Base-by-base conservation (phyloP, 37 sponge, comb jelly and placozoan genomes). In the Hormiphora californensis region DNA sequence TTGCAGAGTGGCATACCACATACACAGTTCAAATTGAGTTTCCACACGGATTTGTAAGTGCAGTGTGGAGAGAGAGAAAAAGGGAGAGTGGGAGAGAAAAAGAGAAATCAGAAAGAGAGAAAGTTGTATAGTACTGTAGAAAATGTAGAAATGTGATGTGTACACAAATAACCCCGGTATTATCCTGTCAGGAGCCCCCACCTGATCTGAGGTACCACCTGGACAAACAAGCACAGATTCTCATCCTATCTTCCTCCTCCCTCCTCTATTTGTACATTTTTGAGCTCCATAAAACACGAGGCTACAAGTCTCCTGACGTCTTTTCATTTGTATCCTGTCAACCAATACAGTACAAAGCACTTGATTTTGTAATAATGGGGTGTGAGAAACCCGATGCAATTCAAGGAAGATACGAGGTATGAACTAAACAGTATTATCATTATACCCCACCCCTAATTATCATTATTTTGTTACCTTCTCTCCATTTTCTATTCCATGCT, bases 341-440 rank as follows among this genome's bases (percentile, higher is more conserved):
- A n/a, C 81, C 81, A 23, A 41, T 73, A 30, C 40, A 3, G 25
- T 43, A 46, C 43, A 46, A 46, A 43, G 21, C 43, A 7, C 43
- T 32, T 28, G 81, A 73, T 33, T 30, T 73, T 43, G 35, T 46
- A 40, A 73, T 73, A 1, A 43, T 43, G 21, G 39, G 43, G 17
- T 43, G 40, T 1, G 81, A 28, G 12, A 36, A 33, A 41, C 30
- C 40, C 46, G 81, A 73, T 25, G 38, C 4, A 25, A 28, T 73
- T 36, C 22, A 32, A 27, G 81, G 81, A 4, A 21, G 81, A 73
- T 73, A 43, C 35, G 46, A 73, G 81, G 81, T 41, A 8, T n/a
- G n/a, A n/a, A 39, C n/a, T 57, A 49, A 17, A 15, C 12, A 17
- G 9, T 49, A 49, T 49, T 49, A 49, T 17, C 15, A 9, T 49